phyloP scores from a whole-genome alignment of 2,888 invertebrate species.

The Scaptomyza parva region DNA sequence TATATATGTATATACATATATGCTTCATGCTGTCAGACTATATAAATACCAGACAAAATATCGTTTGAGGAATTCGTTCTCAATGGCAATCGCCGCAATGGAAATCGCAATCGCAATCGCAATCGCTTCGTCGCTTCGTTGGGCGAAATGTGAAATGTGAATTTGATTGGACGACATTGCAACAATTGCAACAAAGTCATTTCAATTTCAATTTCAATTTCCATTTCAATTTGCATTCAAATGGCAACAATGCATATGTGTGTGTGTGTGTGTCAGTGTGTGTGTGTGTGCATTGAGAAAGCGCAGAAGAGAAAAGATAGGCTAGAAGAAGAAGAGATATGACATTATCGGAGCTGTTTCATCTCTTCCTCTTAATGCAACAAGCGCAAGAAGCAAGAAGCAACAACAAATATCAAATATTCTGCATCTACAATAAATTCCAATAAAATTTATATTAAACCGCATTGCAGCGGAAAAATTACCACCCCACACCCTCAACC shows the following conservation, averaged over 20 bases:
- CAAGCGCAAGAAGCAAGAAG: slow-evolving; percentile 8
- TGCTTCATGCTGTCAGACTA: neutral
- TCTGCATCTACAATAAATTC: slow-evolving; percentile 65
- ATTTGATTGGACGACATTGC: slow-evolving; percentile 69
- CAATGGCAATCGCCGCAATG: too few species aligned
- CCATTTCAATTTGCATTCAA: slow-evolving; percentile 64
- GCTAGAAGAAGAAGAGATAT: slow-evolving; percentile 40
- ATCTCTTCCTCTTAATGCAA: slow-evolving; percentile 60
- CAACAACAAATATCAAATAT: slow-evolving; percentile 34
- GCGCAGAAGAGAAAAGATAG: slow-evolving; percentile 17
- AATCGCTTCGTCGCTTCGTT: too few species aligned
- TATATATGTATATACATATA: neutral
- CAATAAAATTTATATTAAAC: slow-evolving; percentile 60
- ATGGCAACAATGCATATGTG: slow-evolving; percentile 28
- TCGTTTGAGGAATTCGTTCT: slow-evolving; percentile 2
- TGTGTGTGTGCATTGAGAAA: neutral
- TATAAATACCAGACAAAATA: neutral
- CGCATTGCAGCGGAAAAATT: slow-evolving; percentile 28
- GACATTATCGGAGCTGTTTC: slow-evolving; percentile 63
- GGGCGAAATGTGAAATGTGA: slow-evolving; percentile 32
- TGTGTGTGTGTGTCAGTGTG: too few species aligned
- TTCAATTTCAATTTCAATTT: slow-evolving; percentile 58
- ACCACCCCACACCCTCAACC: too few species aligned
- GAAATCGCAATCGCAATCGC: too few species aligned
- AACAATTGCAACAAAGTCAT: slow-evolving; percentile 76